phyloP scores from a whole-genome alignment of 92 coral and sea anemone species.

The Phenganax stokvisi region DNA sequence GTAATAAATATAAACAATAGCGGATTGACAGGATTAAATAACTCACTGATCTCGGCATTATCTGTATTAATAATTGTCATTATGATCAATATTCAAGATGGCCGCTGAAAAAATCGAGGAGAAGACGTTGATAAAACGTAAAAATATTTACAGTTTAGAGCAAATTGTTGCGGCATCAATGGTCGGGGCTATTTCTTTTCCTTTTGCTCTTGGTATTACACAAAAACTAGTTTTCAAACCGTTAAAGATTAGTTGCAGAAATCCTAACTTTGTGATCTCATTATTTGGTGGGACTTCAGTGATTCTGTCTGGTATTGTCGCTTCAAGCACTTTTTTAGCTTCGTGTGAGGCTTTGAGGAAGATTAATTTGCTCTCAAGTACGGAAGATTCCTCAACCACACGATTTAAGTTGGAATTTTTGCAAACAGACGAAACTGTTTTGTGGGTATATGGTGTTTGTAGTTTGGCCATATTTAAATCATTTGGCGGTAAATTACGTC shows the following conservation, averaged over 20 bases:
- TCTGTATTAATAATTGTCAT: no score
- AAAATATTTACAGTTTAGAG: not conserved
- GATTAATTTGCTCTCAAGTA: slow-evolving; percentile 10
- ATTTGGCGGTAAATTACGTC: slow-evolving; percentile 69
- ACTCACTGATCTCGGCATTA: no score
- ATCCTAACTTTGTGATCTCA: slow-evolving; percentile 37
- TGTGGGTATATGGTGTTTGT: slow-evolving; percentile 41
- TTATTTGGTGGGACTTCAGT: slow-evolving; percentile 66
- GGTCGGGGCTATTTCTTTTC: slow-evolving; percentile 57
- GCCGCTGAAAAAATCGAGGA: not conserved
- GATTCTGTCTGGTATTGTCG: slow-evolving; percentile 53
- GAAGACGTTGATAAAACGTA: not conserved
- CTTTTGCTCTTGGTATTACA: slow-evolving; percentile 60
- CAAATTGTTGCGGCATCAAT: slow-evolving; percentile 23
- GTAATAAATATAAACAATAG: no score
- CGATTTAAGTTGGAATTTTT: slow-evolving; percentile 28
- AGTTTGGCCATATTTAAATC: slow-evolving; percentile 60
- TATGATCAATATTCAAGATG: not conserved
- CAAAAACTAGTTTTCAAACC: slow-evolving; percentile 81
- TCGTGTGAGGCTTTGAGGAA: slow-evolving; percentile 42
- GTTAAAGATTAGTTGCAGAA: slow-evolving; percentile 59
- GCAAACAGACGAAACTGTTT: not conserved
- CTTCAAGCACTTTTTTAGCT: slow-evolving; percentile 59
- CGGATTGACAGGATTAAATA: no score
- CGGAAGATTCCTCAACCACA: slow-evolving; percentile 16